These are phyloP conservation scores for Chymomyza caudatula DNA, from an alignment of 2,888 invertebrate species.

Conservation along the genomic window DNA sequence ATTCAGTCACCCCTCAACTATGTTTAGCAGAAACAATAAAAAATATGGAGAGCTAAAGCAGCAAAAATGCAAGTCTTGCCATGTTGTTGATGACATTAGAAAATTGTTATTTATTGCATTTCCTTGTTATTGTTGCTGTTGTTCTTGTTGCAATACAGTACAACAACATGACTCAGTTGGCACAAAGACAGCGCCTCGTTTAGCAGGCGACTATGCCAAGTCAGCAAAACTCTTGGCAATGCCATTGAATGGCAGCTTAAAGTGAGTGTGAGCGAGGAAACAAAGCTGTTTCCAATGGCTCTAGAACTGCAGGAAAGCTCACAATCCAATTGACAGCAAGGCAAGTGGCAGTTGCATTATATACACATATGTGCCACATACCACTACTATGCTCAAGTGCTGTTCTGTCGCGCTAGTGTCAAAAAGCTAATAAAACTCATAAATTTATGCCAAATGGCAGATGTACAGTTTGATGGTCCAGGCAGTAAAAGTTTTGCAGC, in stretches of 20 bases:
- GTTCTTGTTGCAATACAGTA: slow-evolving; percentile 14
- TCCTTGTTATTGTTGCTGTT: slow-evolving; percentile 32
- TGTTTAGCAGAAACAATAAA: slow-evolving; percentile 16
- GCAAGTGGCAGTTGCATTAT: not conserved
- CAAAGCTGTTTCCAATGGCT: not conserved
- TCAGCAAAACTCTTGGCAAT: not conserved
- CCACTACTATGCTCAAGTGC: slow-evolving; percentile 60
- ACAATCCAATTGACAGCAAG: slow-evolving; percentile 61
- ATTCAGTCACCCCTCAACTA: slow-evolving; percentile 2
- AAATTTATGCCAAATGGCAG: not conserved
- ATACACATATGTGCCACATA: slow-evolving; percentile 27
- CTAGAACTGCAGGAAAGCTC: slow-evolving; percentile 48
- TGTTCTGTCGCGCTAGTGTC: slow-evolving; percentile 56
- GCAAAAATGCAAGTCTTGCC: slow-evolving; percentile 30
- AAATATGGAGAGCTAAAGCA: slow-evolving; percentile 8
- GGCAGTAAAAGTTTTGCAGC: too few relatives aligned
- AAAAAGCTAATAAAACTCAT: slow-evolving; percentile 55
- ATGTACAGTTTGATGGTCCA: not conserved
- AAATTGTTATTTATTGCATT: slow-evolving; percentile 72
- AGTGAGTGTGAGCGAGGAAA: not conserved
- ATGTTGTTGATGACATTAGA: slow-evolving; percentile 64
- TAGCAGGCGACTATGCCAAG: slow-evolving; percentile 31
- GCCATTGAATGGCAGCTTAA: not conserved
- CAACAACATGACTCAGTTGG: slow-evolving; percentile 32
- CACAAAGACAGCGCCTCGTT: slow-evolving; percentile 14